These are phyloP conservation scores for Drosophila hamatofila DNA, from an alignment of 2,888 invertebrate species.

Conservation along the genomic window DNA sequence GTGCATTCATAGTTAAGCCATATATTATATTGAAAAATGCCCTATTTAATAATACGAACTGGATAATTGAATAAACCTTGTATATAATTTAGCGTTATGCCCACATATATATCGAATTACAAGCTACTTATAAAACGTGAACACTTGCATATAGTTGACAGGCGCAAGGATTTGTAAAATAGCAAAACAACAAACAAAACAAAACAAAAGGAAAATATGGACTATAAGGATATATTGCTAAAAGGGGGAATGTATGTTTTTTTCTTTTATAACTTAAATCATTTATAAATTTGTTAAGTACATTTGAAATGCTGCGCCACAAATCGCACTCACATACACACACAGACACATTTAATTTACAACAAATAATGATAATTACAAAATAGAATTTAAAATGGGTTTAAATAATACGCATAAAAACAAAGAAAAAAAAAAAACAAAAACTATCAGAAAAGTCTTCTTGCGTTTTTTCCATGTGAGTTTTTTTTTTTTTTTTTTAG, in stretches of 20 bases:
- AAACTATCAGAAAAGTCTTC: constrained; percentile 55
- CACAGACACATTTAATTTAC: constrained; percentile 25
- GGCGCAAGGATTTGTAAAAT: constrained; percentile 50
- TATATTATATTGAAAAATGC: constrained; percentile 50
- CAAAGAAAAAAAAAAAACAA: constrained; percentile 27
- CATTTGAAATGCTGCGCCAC: constrained; percentile 49
- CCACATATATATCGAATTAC: constrained; percentile 42
- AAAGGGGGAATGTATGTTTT: constrained; percentile 28
- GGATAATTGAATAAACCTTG: constrained; percentile 60
- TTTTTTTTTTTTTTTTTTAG: constrained; percentile 43
- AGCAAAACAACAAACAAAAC: constrained; percentile 12
- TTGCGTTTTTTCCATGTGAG: constrained; percentile 62
- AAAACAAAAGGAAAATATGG: not conserved
- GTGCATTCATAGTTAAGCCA: constrained; percentile 43
- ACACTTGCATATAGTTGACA: constrained; percentile 22
- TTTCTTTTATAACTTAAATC: constrained; percentile 17
- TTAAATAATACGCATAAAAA: constrained; percentile 45
- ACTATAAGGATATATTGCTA: constrained; percentile 15
- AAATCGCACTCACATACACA: constrained; percentile 37
- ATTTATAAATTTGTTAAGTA: constrained; percentile 47
- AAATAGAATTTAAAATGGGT: constrained; percentile 62
- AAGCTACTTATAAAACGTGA: constrained; percentile 27
- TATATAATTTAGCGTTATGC: constrained; percentile 72
- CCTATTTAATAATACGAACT: constrained; percentile 30
- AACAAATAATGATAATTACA: constrained; percentile 72